A percentile compares a stretch with the other conserved stretches of the same genome.
phyloP scores from a whole-genome alignment of 2,888 invertebrate genomes.

The Bombylius discolor region DNA sequence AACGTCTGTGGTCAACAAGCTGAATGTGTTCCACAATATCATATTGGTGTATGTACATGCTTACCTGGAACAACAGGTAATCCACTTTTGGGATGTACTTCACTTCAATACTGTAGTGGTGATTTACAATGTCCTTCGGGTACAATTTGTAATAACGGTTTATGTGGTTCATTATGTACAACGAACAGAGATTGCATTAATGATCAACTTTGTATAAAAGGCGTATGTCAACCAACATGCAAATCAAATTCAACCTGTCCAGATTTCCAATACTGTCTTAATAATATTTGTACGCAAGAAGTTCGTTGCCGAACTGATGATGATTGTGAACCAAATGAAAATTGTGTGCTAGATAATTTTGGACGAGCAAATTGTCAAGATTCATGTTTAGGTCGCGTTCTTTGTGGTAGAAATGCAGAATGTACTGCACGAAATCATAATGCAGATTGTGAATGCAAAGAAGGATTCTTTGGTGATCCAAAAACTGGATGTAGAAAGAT shows the following conservation, averaged over 20 bases:
- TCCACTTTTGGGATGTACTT: slow-evolving; percentile 71
- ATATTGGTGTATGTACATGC: slow-evolving; percentile 73
- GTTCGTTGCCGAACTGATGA: slow-evolving; percentile 56
- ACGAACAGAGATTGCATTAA: slow-evolving; percentile 72
- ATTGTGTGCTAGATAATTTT: slow-evolving; percentile 51
- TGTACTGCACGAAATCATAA: slow-evolving; percentile 62
- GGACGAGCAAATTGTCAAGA: slow-evolving; percentile 66
- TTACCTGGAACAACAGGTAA: slow-evolving; percentile 73
- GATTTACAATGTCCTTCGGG: slow-evolving; percentile 74
- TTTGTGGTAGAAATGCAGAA: slow-evolving; percentile 72
- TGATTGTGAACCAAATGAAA: slow-evolving; percentile 62
- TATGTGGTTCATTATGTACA: slow-evolving; percentile 64
- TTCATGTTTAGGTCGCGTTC: slow-evolving; percentile 54
- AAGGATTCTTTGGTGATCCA: slow-evolving; percentile 70
- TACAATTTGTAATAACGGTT: slow-evolving; percentile 68
- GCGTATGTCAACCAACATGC: slow-evolving; percentile 75
- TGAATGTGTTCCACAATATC: slow-evolving; percentile 60
- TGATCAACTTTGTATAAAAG: slow-evolving; percentile 75
- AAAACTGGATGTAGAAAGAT: slow-evolving; percentile 66
- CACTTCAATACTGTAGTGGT: slow-evolving; percentile 67
- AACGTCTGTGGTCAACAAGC: slow-evolving; percentile 76
- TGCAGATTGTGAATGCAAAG: slow-evolving; percentile 62
- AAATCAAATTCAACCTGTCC: slow-evolving; percentile 68
- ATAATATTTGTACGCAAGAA: slow-evolving; percentile 75
- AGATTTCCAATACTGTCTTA: slow-evolving; percentile 69